A percentile compares a stretch with the other conserved stretches of the same genome.
Evolutionary conservation across 2,797 vertebrate species (phyloP).

Genomic region (Cossypha heuglini): DNA sequence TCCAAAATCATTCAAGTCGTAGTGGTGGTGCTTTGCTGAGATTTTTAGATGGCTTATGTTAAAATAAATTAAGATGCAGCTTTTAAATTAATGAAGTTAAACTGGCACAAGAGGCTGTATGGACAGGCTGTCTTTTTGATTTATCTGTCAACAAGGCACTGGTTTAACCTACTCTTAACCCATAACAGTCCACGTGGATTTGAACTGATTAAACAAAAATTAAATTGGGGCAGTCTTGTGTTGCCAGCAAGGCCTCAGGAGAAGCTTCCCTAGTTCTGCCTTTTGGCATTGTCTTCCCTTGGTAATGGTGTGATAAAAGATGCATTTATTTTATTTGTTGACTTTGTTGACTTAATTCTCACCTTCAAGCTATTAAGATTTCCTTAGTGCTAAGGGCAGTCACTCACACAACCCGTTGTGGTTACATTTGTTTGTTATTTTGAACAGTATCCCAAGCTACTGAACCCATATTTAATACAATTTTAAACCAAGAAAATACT

Average conservation of each 20-base stretch:
- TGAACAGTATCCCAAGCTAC: neutral
- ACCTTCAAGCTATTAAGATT: constrained; percentile 41
- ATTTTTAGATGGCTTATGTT: neutral
- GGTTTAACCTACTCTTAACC: constrained; percentile 56
- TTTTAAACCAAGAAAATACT: neutral
- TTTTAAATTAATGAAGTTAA: constrained; percentile 37
- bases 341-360: constrained; percentile 58
- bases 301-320: constrained; percentile 54
- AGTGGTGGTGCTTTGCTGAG: neutral
- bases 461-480: constrained; percentile 8
- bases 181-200: constrained; percentile 13
- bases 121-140: constrained; percentile 54
- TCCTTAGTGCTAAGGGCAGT: constrained; percentile 2
- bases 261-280: constrained; percentile 48
- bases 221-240: constrained; percentile 44
- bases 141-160: constrained; percentile 51
- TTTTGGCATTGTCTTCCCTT: constrained; percentile 58
- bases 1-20: neutral
- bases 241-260: constrained; percentile 45
- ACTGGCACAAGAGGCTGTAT: neutral
- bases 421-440: constrained; percentile 35
- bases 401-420: neutral
- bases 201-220: constrained; percentile 57
- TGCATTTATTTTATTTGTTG: constrained; percentile 61
- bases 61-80: neutral